Evolutionary conservation across 2,888 invertebrate genomes (phyloP).

Genomic region (Prenolepis imparis): DNA sequence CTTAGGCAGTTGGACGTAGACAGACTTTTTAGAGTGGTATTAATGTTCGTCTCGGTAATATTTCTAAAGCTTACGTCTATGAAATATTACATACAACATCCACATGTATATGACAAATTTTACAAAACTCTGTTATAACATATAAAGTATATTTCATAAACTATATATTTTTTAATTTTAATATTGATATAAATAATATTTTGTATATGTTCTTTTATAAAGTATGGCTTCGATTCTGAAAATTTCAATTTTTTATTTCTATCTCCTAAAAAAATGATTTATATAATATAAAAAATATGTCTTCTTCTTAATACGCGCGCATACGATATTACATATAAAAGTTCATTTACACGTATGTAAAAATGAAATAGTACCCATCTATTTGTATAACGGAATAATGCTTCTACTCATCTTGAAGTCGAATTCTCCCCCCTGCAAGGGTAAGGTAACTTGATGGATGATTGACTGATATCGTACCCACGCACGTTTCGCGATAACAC

Average conservation of each 20-base stretch:
- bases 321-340: background rate
- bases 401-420: constrained; percentile 23
- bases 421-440: constrained; percentile 36
- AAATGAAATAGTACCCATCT: constrained; percentile 21
- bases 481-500: constrained; percentile 46
- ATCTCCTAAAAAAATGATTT: background rate
- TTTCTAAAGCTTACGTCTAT: constrained; percentile 38
- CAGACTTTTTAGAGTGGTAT: constrained; percentile 61
- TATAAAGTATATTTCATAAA: constrained; percentile 12
- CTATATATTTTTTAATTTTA: background rate
- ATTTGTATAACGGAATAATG: constrained; percentile 14
- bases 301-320: background rate
- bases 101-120: constrained; percentile 32
- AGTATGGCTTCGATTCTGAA: background rate
- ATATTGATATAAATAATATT: background rate
- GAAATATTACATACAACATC: constrained; percentile 50
- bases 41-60: constrained; percentile 47
- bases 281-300: background rate
- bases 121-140: constrained; percentile 12
- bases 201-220: background rate
- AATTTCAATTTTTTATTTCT: background rate
- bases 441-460: constrained; percentile 55
- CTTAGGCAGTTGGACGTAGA: constrained; percentile 60
- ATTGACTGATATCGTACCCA: constrained; percentile 54
- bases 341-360: constrained; percentile 6